phyloP scores from a whole-genome alignment of 2,888 invertebrate genomes.

The Stenotaenia linearis region DNA sequence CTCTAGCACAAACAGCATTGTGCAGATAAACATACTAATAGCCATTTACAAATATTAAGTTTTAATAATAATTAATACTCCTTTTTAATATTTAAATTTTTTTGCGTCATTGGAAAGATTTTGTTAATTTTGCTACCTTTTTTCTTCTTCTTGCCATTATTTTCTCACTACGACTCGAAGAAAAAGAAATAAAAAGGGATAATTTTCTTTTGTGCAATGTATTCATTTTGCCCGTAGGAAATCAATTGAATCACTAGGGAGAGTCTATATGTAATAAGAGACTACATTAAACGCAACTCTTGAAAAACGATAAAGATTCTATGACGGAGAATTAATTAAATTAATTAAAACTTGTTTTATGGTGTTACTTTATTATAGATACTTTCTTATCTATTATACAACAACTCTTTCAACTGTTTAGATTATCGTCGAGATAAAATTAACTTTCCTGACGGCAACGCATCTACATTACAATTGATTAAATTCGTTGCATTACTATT shows the following conservation, averaged over 20 bases:
- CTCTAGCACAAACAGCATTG: background rate
- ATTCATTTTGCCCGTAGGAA: slow-evolving; percentile 21
- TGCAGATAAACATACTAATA: slow-evolving; percentile 19
- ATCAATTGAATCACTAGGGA: slow-evolving; percentile 17
- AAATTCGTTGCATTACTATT: background rate
- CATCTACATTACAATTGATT: slow-evolving; percentile 1
- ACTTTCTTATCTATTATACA: slow-evolving; percentile 28
- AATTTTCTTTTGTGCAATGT: slow-evolving; percentile 26
- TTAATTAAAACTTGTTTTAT: slow-evolving; percentile 28
- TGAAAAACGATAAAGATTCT: slow-evolving; percentile 1
- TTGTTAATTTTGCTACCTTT: background rate
- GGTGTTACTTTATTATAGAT: slow-evolving; percentile 24
- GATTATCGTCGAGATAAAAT: slow-evolving; percentile 24
- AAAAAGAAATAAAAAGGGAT: slow-evolving; percentile 11
- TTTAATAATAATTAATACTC: slow-evolving; percentile 2
- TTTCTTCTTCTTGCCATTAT: background rate
- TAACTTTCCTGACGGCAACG: background rate
- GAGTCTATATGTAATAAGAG: slow-evolving; percentile 20
- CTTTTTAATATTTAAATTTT: background rate
- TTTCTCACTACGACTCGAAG: background rate
- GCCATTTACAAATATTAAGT: background rate
- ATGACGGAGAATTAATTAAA: slow-evolving; percentile 27
- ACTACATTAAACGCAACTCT: slow-evolving; percentile 24
- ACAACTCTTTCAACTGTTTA: slow-evolving; percentile 28
- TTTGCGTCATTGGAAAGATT: background rate